Conservation (phyloP, 2,888 invertebrate genomes). For the Masnerella sp. region DNA sequence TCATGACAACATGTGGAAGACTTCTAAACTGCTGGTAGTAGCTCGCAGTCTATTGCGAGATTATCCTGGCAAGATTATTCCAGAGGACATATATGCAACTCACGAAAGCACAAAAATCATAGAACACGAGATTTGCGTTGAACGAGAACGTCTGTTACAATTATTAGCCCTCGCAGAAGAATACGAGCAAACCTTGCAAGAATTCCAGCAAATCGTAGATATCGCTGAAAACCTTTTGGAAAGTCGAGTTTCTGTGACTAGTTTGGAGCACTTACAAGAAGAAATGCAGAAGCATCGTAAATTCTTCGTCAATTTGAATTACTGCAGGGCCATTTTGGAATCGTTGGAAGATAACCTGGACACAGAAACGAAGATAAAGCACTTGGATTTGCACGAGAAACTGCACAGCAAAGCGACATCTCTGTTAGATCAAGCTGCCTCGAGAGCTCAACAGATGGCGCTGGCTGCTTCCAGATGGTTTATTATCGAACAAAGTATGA, state of each 20-base stretch:
- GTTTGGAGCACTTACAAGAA: conserved; percentile 89
- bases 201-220: conserved; percentile 91
- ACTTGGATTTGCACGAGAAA: conserved; percentile 86
- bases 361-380: conserved; percentile 86
- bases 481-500: conserved; percentile 87
- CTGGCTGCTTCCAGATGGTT: conserved; percentile 92
- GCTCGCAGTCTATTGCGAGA: conserved; percentile 83
- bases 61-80: conserved; percentile 85
- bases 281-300: conserved; percentile 94
- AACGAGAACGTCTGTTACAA: conserved; percentile 88
- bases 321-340: conserved; percentile 91
- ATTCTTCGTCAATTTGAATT: conserved; percentile 92
- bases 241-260: conserved; percentile 86
- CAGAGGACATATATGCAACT: conserved; percentile 82
- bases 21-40: conserved; percentile 81
- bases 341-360: conserved; percentile 91
- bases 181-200: conserved; percentile 91
- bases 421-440: conserved; percentile 89
- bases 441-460: conserved; percentile 89
- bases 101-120: conserved; percentile 85
- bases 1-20: conserved; percentile 81
- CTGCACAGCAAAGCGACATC: conserved; percentile 87
- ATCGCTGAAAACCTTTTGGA: conserved; percentile 90
- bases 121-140: conserved; percentile 84
- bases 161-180: conserved; percentile 88